phyloP scores from a whole-genome alignment of 2,113 vertebrate genomes.

The Paedocypris sp. region DNA sequence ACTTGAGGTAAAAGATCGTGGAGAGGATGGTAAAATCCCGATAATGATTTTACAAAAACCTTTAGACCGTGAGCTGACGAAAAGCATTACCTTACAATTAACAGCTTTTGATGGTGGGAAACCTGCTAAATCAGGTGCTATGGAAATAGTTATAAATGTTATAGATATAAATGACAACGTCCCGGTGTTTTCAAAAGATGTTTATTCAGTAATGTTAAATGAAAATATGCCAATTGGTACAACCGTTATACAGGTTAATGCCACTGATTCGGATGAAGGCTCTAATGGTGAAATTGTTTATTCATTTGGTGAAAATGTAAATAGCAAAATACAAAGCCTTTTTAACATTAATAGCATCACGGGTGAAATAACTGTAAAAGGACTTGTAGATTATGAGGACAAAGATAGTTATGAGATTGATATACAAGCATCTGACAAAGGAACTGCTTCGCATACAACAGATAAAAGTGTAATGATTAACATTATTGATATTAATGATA shows the following conservation, averaged over 20 bases:
- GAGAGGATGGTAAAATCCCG: constrained; percentile 40
- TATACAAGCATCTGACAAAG: constrained; percentile 52
- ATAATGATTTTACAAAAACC: constrained; percentile 35
- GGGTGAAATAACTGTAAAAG: constrained; percentile 46
- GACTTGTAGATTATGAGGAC: constrained; percentile 49
- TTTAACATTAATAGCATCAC: constrained; percentile 42
- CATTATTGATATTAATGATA: constrained; percentile 56
- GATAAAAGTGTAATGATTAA: constrained; percentile 47
- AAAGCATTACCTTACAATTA: constrained; percentile 8
- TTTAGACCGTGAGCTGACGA: constrained; percentile 43
- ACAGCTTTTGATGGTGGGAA: constrained; percentile 29
- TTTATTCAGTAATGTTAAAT: constrained; percentile 15
- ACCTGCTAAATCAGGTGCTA: constrained; percentile 14
- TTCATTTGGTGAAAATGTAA: constrained; percentile 38
- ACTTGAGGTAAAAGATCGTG: constrained; percentile 39
- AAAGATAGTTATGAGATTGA: constrained; percentile 48
- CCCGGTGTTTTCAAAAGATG: constrained; percentile 19
- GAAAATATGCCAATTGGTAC: constrained; percentile 35
- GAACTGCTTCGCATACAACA: constrained; percentile 3
- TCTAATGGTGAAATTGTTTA: constrained; percentile 48
- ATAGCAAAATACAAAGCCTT: constrained; percentile 9
- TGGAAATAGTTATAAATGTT: constrained; percentile 23
- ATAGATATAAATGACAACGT: constrained; percentile 38
- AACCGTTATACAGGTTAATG: constrained; percentile 43
- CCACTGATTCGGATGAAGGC: constrained; percentile 53